phyloP scores from a whole-genome alignment of 1,140 invertebrate genomes.

The Pseudoatta argentina region DNA sequence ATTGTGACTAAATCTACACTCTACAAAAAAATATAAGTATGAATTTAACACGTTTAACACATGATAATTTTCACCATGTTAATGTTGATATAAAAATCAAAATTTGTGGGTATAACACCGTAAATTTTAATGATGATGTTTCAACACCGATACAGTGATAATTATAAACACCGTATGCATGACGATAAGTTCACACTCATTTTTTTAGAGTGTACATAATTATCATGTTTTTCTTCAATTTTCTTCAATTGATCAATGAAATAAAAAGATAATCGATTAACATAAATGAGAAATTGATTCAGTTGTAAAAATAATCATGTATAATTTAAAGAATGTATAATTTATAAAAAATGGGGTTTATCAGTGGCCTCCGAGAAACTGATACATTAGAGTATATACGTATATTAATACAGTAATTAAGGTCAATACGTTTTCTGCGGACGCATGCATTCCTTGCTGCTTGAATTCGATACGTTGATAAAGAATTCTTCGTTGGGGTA shows the following conservation, averaged over 20 bases:
- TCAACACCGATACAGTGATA: too few species aligned
- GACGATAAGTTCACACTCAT: too few species aligned
- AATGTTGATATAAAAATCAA: too few species aligned
- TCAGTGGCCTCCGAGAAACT: background rate
- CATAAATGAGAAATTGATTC: background rate
- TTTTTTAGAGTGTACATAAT: too few species aligned
- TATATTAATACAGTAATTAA: slow-evolving; percentile 19
- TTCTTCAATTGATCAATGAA: background rate
- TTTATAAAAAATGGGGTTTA: background rate
- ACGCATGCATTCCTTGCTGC: slow-evolving; percentile 8
- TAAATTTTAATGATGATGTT: too few species aligned
- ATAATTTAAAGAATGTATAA: background rate
- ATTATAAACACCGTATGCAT: too few species aligned
- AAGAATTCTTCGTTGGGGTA: background rate
- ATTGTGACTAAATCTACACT: too few species aligned
- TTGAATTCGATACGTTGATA: background rate
- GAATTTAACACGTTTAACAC: too few species aligned
- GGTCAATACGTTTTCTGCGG: background rate
- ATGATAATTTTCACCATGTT: too few species aligned
- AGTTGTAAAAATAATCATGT: background rate
- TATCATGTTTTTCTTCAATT: too few species aligned
- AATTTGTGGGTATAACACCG: too few species aligned
- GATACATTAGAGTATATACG: background rate
- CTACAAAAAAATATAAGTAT: too few species aligned
- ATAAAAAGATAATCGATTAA: background rate